Percentiles rank a stretch among this genome's conserved stretches.
Evolutionary conservation across 1,140 invertebrate genomes (phyloP).

Genomic region (Ectropis grisescens): DNA sequence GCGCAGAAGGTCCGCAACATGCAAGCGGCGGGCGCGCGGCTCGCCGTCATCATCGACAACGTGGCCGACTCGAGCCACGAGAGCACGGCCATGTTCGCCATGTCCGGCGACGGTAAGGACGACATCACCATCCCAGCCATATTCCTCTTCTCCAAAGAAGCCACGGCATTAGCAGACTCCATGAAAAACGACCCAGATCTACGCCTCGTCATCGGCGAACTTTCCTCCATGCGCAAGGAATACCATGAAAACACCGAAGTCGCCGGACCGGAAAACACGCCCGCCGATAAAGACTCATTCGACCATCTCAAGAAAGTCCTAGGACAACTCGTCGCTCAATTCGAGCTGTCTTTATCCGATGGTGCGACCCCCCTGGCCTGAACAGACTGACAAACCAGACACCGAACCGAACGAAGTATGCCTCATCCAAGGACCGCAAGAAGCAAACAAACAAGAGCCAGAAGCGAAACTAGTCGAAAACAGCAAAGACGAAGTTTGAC

Average conservation of each 20-base stretch:
- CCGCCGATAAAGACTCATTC: slow-evolving; percentile 36
- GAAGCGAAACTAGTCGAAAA: too few relatives aligned
- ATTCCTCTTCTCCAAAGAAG: slow-evolving; percentile 91
- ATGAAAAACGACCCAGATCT: slow-evolving; percentile 64
- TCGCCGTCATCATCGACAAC: slow-evolving; percentile 93
- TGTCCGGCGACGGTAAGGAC: slow-evolving; percentile 93
- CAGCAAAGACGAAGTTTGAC: too few relatives aligned
- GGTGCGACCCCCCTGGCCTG: slow-evolving; percentile 13
- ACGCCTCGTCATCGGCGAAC: slow-evolving; percentile 68
- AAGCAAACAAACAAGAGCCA: too few relatives aligned
- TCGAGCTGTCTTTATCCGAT: slow-evolving; percentile 38
- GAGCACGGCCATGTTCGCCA: slow-evolving; percentile 89
- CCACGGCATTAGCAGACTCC: slow-evolving; percentile 72
- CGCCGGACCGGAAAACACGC: slow-evolving; percentile 9
- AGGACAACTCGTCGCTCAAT: slow-evolving; percentile 42
- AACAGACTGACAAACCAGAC: slow-evolving; percentile 1
- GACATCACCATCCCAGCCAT: slow-evolving; percentile 93
- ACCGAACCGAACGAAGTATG: slow-evolving; percentile 3
- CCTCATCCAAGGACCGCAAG: too few relatives aligned
- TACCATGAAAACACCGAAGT: slow-evolving; percentile 28
- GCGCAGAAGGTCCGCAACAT: slow-evolving; percentile 92
- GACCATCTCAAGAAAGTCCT: slow-evolving; percentile 51
- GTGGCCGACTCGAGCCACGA: slow-evolving; percentile 78
- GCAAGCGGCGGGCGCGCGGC: slow-evolving; percentile 86
- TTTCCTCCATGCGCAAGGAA: slow-evolving; percentile 36